phyloP scores from a whole-genome alignment of 1,140 invertebrate species.

The Heliconius himera region DNA sequence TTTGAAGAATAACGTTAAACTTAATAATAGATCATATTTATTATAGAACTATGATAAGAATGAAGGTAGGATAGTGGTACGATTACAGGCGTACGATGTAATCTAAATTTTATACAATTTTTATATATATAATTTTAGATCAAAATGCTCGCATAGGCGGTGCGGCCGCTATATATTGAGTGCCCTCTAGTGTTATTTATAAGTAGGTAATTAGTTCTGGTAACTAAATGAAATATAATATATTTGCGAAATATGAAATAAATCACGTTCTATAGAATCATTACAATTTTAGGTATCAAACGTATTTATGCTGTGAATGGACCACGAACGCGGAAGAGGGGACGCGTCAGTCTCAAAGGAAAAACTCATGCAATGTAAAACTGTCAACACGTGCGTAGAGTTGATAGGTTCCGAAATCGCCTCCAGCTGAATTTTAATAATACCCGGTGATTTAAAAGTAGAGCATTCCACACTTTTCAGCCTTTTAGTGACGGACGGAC shows the following conservation, averaged over 20 bases:
- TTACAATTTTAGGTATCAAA: neutral
- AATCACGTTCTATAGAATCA: neutral
- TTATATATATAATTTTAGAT: neutral
- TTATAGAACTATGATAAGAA: conserved; percentile 37
- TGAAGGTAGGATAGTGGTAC: conserved; percentile 25
- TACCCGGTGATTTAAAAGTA: conserved; percentile 5
- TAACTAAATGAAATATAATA: neutral
- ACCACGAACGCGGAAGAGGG: neutral
- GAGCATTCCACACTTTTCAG: conserved; percentile 39
- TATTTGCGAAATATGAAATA: neutral
- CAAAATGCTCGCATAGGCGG: conserved; percentile 25
- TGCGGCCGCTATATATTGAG: conserved; percentile 20
- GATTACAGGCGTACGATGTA: conserved; percentile 11
- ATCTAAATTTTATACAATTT: conserved; percentile 18
- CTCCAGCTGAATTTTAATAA: conserved; percentile 8
- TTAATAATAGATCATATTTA: conserved; percentile 48
- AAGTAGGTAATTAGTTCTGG: neutral
- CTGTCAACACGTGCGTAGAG: neutral
- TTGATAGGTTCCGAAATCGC: neutral
- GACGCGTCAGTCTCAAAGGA: neutral
- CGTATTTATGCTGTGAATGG: neutral
- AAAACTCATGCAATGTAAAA: neutral
- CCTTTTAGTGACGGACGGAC: conserved; percentile 63
- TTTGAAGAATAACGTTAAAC: conserved; percentile 68
- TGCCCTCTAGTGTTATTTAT: neutral